Evolutionary conservation across 2,888 invertebrate genomes (phyloP).

Genomic region (Labia minor): DNA sequence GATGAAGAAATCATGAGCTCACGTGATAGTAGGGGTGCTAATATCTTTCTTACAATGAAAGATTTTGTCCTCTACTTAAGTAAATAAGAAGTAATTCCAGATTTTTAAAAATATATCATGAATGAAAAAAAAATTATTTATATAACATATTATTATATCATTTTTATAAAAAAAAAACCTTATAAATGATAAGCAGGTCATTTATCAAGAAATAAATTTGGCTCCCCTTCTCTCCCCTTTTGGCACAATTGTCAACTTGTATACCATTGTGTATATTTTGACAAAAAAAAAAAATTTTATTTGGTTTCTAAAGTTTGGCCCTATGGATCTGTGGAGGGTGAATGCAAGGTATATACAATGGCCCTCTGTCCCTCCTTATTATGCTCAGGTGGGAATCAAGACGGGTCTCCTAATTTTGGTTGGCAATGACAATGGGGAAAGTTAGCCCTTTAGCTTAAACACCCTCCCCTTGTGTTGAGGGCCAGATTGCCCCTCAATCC

Average conservation of each 20-base stretch:
- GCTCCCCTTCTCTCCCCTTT: too few species aligned
- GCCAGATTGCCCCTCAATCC: neutral
- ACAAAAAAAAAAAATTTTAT: neutral
- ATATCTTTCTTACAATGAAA: too few species aligned
- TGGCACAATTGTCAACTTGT: neutral
- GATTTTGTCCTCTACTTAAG: too few species aligned
- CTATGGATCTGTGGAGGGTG: neutral
- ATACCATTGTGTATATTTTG: slow-evolving; percentile 4
- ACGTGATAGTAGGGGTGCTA: too few species aligned
- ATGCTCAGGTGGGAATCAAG: neutral
- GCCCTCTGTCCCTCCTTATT: slow-evolving; percentile 4
- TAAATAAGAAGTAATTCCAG: too few species aligned
- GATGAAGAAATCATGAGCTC: too few species aligned
- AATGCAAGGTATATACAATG: neutral
- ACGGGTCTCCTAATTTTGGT: slow-evolving; percentile 1
- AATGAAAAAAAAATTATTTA: too few species aligned
- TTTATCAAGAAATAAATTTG: too few species aligned
- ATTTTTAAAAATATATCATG: too few species aligned
- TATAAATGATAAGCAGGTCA: too few species aligned
- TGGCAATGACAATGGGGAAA: neutral
- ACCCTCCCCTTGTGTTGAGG: neutral
- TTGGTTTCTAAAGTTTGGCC: neutral
- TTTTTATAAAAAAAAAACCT: too few species aligned
- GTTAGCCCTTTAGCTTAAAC: neutral
- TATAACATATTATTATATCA: too few species aligned